Base-by-base conservation (phyloP, 2,797 vertebrate genomes). In the Pseudochirops corinnae region DNA sequence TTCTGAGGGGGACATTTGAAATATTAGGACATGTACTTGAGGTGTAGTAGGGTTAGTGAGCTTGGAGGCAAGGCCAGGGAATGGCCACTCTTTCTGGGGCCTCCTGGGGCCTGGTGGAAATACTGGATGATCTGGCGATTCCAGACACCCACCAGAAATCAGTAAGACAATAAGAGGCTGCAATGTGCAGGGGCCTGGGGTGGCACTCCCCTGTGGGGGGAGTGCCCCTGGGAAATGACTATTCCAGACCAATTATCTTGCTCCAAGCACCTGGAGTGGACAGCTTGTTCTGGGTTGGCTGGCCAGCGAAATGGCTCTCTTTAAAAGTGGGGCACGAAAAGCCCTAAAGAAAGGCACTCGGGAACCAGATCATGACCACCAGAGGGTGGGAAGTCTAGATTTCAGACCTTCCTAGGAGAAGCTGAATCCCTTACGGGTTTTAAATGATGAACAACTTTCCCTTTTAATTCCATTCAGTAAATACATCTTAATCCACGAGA, bases 181-280 rank as follows among this genome's bases (percentile, higher is more conserved):
- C 62, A 74, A 0, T n/a, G 33, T 74, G 33, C 14, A 82, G 7
- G n/a, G 67, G n/a, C 67, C n/a, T 82, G n/a, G 67, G n/a, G 14
- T 18, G 33, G 13, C 31, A n/a, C 33, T 16, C 13, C 13, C 60
- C 33, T 4, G 3, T 14, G 33, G 14, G 31, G 0, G 1, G 2
- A 57, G 7, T 0, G 2, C 58, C n/a, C 18, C 67, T 74, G n/a
- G n/a, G n/a, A 74, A 74, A 74, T 74, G 67, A 74, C n/a, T 39
- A 0, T 21, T 74, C n/a, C 14, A 16, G 62, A 67, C 13, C 14
- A 74, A 21, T 39, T n/a, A 74, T 74, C 33, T 16, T 74, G 67
- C n/a, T 5, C 67, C 6, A 82, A 21, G 21, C 9, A 46, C 7
- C 2, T 1, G 1, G 5, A 67, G n/a, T 46, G 6, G n/a, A 82